Evolutionary conservation across 2,113 vertebrate species (phyloP).

Genomic region (Sialia sialis): DNA sequence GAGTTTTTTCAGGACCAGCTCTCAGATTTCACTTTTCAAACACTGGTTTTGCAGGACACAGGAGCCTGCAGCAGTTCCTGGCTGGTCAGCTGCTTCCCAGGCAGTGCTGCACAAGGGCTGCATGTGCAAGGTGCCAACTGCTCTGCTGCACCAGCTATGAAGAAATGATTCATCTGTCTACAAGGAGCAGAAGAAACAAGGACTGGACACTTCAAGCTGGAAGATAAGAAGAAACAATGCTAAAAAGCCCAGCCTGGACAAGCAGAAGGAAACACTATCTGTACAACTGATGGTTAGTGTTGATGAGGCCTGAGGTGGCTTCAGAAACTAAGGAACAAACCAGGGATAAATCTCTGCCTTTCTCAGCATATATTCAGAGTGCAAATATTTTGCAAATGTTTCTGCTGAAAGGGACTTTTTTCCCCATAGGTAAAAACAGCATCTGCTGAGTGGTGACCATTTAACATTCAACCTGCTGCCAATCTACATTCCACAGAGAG

Average conservation of each 20-base stretch:
- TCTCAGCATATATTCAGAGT: not conserved
- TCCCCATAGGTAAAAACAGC: constrained; percentile 54
- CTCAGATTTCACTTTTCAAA: not conserved
- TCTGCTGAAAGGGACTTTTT: constrained; percentile 50
- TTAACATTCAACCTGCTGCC: constrained; percentile 72
- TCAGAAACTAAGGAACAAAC: not conserved
- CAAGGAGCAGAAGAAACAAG: not conserved
- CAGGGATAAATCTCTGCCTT: not conserved
- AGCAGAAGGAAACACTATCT: not conserved
- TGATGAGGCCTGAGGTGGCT: not conserved
- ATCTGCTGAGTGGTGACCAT: constrained; percentile 65
- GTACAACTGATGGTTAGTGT: not conserved
- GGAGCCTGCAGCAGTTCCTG: not conserved
- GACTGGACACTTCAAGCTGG: not conserved
- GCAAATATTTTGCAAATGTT: constrained; percentile 42
- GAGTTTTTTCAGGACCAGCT: not conserved
- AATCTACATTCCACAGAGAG: constrained; percentile 62
- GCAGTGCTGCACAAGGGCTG: not conserved
- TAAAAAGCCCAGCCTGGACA: not conserved
- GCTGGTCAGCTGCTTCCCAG: not conserved
- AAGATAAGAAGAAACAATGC: not conserved
- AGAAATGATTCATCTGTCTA: not conserved
- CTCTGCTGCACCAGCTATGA: not conserved
- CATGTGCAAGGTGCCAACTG: not conserved
- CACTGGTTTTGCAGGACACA: not conserved